These are phyloP conservation scores for Heterodera carotae DNA, from an alignment of 1,140 invertebrate species.

Conservation along the genomic window DNA sequence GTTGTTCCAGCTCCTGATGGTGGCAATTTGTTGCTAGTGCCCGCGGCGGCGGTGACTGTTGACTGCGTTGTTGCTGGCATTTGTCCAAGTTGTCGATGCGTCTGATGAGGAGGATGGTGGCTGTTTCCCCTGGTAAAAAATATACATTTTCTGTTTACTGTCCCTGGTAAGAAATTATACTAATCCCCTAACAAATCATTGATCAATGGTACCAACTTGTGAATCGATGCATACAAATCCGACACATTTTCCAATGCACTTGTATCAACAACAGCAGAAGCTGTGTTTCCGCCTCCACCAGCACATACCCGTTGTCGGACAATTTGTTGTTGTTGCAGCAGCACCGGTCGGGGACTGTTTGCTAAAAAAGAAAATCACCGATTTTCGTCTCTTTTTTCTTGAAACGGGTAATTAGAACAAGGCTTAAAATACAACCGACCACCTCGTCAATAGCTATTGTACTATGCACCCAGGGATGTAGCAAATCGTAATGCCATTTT, in stretches of 20 bases:
- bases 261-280: neutral
- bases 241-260: neutral
- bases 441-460: neutral
- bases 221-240: conserved; percentile 6
- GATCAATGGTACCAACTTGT: neutral
- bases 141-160: neutral
- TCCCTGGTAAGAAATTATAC: no score
- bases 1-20: neutral
- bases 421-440: no score
- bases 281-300: neutral
- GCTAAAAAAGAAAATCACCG: no score
- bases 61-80: neutral
- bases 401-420: no score
- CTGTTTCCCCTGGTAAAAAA: neutral
- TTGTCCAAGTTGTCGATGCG: no score
- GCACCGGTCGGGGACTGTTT: neutral
- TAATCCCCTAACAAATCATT: neutral
- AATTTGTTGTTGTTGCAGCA: neutral
- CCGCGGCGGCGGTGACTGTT: neutral
- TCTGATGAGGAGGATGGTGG: neutral
- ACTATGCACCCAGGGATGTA: neutral
- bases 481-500: neutral
- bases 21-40: no score
- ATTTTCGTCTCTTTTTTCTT: no score
- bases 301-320: neutral